phyloP scores from a whole-genome alignment of 2,888 invertebrate species.

The Helicoverpa assulta region DNA sequence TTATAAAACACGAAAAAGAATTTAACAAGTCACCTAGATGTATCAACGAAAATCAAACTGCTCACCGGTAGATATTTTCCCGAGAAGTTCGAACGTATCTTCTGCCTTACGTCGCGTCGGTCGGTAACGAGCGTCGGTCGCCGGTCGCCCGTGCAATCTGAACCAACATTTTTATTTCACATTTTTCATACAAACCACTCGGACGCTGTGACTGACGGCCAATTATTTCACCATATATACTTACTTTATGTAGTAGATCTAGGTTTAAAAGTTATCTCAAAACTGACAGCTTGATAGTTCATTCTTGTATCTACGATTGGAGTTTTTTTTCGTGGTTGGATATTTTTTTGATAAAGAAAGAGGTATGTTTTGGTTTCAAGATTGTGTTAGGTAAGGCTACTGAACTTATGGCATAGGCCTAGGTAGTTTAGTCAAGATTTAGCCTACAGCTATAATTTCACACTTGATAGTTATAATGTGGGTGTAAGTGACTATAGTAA shows the following conservation, averaged over 20 bases:
- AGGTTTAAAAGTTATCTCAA: not conserved
- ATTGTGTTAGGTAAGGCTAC: no score
- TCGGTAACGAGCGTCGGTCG: slow-evolving; percentile 51
- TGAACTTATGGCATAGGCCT: no score
- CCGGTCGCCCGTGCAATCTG: slow-evolving; percentile 60
- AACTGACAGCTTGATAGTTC: slow-evolving; percentile 4
- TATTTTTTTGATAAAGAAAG: not conserved
- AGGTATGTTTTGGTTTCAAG: no score
- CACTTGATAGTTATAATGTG: no score
- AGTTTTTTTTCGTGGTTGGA: not conserved
- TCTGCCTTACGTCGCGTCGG: slow-evolving; percentile 14
- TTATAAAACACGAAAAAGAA: no score
- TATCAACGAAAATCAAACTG: not conserved
- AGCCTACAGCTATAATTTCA: no score
- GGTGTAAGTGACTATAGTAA: no score
- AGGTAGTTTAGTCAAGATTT: no score
- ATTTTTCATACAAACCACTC: slow-evolving; percentile 58
- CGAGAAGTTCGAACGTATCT: slow-evolving; percentile 9
- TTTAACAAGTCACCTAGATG: not conserved
- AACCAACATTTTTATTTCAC: slow-evolving; percentile 50
- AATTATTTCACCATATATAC: slow-evolving; percentile 55
- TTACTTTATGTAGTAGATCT: slow-evolving; percentile 4
- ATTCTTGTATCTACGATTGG: not conserved
- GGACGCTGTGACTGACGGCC: slow-evolving; percentile 56
- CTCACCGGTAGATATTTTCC: not conserved